These are phyloP conservation scores for Lepidurus packardi DNA, from an alignment of 1,140 invertebrate genomes.

Conservation along the genomic window DNA sequence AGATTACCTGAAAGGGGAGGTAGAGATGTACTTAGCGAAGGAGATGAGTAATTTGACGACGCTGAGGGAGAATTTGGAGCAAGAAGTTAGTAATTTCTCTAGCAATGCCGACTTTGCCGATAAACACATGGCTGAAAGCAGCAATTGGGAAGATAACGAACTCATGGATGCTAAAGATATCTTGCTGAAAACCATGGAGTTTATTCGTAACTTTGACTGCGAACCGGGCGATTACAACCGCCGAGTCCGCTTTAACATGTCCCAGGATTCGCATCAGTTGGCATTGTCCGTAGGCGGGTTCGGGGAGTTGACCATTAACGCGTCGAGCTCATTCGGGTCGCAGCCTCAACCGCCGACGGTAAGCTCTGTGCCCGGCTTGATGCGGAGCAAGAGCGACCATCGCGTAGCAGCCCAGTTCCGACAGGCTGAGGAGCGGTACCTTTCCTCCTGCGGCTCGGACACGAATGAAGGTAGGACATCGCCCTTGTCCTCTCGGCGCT, in stretches of 20 bases:
- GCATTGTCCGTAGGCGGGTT: constrained; percentile 76
- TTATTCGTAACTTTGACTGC: constrained; percentile 86
- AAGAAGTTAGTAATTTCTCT: constrained; percentile 84
- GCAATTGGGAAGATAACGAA: constrained; percentile 42
- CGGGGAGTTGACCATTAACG: constrained; percentile 75
- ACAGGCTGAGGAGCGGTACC: constrained; percentile 63
- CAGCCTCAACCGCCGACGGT: constrained; percentile 55
- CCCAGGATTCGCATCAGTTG: constrained; percentile 81
- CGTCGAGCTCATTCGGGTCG: constrained; percentile 49
- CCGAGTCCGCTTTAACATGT: constrained; percentile 74
- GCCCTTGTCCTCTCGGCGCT: constrained; percentile 32
- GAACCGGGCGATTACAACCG: constrained; percentile 82
- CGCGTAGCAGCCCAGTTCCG: constrained; percentile 80
- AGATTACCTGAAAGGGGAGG: constrained; percentile 73
- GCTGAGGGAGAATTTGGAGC: constrained; percentile 86
- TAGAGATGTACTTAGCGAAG: constrained; percentile 76
- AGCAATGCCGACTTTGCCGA: constrained; percentile 96
- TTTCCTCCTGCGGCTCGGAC: constrained; percentile 33
- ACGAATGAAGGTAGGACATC: constrained; percentile 35
- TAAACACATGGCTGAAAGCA: constrained; percentile 78
- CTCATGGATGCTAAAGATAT: constrained; percentile 86
- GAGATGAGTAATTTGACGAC: constrained; percentile 75
- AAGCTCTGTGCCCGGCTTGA: constrained; percentile 58
- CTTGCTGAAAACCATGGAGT: constrained; percentile 84
- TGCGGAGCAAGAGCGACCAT: constrained; percentile 90